Percentiles rank a stretch among this genome's conserved stretches.
Conservation (phyloP, 2,113 vertebrate species). For the Lepisosteus osseus region DNA sequence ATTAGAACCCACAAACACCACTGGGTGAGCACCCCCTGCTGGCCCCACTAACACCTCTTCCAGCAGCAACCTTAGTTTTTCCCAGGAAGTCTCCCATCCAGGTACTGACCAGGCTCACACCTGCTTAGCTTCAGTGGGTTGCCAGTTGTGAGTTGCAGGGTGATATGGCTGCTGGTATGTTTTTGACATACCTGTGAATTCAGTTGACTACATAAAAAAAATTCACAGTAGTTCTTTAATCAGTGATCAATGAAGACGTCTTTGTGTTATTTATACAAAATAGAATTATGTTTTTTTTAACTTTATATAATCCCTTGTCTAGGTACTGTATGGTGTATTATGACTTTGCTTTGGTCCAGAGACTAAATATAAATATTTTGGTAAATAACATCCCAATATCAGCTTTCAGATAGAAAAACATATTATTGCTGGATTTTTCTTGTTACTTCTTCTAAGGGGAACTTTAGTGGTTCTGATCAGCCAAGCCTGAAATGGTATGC, state of each 20-base stretch:
- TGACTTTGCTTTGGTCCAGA: conserved; percentile 1
- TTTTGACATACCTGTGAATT: neutral
- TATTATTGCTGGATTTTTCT: neutral
- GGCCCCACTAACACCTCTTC: too few relatives aligned
- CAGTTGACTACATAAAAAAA: neutral
- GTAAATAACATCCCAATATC: conserved; percentile 6
- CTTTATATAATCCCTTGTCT: neutral
- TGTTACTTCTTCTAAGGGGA: too few relatives aligned
- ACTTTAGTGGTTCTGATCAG: too few relatives aligned
- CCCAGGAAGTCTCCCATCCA: too few relatives aligned
- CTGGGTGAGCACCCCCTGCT: too few relatives aligned
- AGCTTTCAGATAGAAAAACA: neutral
- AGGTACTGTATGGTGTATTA: neutral
- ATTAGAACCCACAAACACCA: too few relatives aligned
- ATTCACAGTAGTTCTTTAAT: neutral
- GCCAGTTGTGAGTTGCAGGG: too few relatives aligned
- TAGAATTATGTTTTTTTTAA: conserved; percentile 6
- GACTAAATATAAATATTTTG: conserved; percentile 19
- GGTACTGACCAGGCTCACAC: too few relatives aligned
- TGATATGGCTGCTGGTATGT: too few relatives aligned
- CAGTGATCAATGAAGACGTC: neutral
- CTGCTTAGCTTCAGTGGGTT: too few relatives aligned
- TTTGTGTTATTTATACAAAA: conserved; percentile 3
- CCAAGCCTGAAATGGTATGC: too few relatives aligned
- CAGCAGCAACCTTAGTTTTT: too few relatives aligned